Base-by-base conservation (phyloP, 2,888 invertebrate genomes). In the Trachelus iudaicus region DNA sequence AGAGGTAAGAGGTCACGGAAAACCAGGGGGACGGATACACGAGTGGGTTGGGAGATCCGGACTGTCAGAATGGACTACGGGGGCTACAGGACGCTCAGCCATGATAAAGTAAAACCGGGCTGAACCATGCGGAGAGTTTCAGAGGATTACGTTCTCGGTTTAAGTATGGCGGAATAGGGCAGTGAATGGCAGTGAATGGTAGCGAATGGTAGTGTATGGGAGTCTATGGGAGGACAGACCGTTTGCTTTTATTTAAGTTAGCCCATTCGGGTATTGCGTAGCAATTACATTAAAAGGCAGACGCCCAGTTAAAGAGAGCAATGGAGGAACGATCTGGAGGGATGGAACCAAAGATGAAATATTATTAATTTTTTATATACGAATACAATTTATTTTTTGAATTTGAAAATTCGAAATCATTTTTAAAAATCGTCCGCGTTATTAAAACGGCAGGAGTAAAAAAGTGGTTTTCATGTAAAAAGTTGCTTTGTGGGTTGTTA, bases 221-320 rank as follows among this genome's bases (percentile, higher is more conserved):
- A 31, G 71, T 30, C 31, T 12, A n/a, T n/a, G 71, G 71, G 71
- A 76, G 78, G 78, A 83, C 81, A 83, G 83, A 83, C 84, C 85
- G 84, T 86, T 85, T 82, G 84, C 85, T 86, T 88, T 87, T 88
- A 89, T 89, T 90, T 85, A 85, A 85, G 85, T 83, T 87, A 83
- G 82, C 80, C 81, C 78, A 85, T 82, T 84, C 79, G 75, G n/a
- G 82, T 75, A 81, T 79, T 79, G 81, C 81, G 79, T 75, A 81
- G 84, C 88, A 89, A 90, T 90, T 89, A 89, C 87, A 90, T 90
- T 90, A 90, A 86, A 83, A 86, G 87, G 83, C 84, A 86, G 85
- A 85, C 84, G 83, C 76, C 78, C 69, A 68, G 68, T 73, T 35
- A 56, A 6, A 9, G 9, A 9, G 56, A 56, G 9, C 56, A 56